Evolutionary conservation across 1,140 invertebrate genomes (phyloP).

Genomic region (Tetramorium alpestre): DNA sequence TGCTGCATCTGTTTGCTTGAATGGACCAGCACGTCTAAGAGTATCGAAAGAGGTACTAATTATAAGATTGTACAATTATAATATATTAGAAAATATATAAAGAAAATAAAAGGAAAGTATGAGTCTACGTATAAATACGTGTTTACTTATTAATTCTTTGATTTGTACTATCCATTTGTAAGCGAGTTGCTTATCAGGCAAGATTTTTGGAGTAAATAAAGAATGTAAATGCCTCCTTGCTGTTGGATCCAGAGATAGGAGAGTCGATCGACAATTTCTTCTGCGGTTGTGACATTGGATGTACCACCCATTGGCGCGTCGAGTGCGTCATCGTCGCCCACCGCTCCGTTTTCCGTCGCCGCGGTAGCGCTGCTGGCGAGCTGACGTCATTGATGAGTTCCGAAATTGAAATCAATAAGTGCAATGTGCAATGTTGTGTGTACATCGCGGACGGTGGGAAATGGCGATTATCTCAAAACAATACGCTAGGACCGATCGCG

Average conservation of each 20-base stretch:
- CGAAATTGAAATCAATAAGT: conserved; percentile 84
- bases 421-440: conserved; percentile 77
- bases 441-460: conserved; percentile 80
- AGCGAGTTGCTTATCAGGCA: neutral
- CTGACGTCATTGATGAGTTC: conserved; percentile 80
- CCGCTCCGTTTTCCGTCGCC: neutral
- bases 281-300: too few species aligned
- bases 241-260: too few species aligned
- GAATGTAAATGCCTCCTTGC: neutral
- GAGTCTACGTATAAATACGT: neutral
- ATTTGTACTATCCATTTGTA: conserved; percentile 15
- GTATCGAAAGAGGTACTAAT: neutral
- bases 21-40: conserved; percentile 8
- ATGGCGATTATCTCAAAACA: conserved; percentile 82
- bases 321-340: neutral
- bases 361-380: conserved; percentile 43
- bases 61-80: conserved; percentile 39
- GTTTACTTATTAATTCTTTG: neutral
- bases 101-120: neutral
- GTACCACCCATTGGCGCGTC: neutral
- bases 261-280: too few species aligned
- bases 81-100: conserved; percentile 11
- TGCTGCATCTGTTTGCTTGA: conserved; percentile 22
- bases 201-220: neutral
- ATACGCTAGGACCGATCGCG: conserved; percentile 65